Conservation (phyloP, 1,140 invertebrate species). For the Physella acuta region DNA sequence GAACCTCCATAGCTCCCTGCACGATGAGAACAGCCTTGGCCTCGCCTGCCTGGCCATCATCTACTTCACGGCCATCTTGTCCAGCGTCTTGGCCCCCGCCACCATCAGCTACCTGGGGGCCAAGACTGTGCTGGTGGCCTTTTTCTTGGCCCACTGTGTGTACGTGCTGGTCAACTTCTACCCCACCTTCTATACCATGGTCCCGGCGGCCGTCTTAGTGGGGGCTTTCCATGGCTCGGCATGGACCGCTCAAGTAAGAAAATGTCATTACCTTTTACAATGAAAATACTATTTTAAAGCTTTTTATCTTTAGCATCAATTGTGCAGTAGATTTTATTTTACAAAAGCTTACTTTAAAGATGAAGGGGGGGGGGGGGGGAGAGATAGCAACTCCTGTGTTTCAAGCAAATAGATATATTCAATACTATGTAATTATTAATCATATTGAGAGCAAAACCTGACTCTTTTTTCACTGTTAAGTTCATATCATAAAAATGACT, state of each 20-base stretch:
- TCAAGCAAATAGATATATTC: no score
- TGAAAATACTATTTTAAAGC: no score
- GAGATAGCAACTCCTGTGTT: no score
- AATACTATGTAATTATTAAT: no score
- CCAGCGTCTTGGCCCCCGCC: conserved; percentile 35
- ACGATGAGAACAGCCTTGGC: conserved; percentile 32
- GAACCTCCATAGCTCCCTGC: conserved; percentile 42
- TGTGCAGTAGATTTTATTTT: no score
- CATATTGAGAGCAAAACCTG: no score
- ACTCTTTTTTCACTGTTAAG: no score
- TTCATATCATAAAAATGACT: no score
- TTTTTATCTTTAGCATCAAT: no score
- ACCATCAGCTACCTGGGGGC: conserved; percentile 34
- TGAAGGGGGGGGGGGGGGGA: no score
- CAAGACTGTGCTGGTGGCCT: conserved; percentile 34
- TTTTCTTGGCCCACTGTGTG: conserved; percentile 35
- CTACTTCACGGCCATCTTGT: conserved; percentile 29
- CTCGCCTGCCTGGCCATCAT: conserved; percentile 22
- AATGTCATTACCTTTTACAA: not conserved
- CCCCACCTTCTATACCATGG: conserved; percentile 40
- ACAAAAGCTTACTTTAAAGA: no score
- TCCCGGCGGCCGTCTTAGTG: conserved; percentile 39
- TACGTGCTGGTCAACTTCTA: conserved; percentile 60
- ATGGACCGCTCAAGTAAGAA: conserved; percentile 42
- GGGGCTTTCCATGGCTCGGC: conserved; percentile 38